These are phyloP conservation scores for Triops cancriformis DNA, from an alignment of 1,140 invertebrate genomes.

Conservation along the genomic window DNA sequence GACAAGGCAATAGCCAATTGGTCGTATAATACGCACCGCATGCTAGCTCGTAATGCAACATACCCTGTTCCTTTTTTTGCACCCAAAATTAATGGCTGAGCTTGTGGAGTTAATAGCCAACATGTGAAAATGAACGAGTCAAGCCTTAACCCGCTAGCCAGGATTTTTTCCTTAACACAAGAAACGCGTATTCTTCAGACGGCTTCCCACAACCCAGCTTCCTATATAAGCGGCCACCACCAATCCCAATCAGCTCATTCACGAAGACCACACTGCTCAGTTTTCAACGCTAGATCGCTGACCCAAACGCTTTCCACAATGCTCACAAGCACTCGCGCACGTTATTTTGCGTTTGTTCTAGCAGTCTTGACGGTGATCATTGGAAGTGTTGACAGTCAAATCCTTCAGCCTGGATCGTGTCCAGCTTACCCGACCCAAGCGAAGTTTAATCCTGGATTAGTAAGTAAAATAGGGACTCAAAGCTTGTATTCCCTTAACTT, in stretches of 20 bases:
- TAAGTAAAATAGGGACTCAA: background rate
- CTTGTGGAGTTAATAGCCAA: slow-evolving; percentile 1
- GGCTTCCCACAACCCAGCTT: background rate
- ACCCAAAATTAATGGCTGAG: background rate
- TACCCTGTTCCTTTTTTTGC: background rate
- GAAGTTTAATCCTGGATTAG: slow-evolving; percentile 13
- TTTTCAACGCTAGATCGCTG: background rate
- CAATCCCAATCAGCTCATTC: background rate
- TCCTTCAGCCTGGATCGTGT: slow-evolving; percentile 16
- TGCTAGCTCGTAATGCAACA: background rate
- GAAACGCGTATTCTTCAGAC: background rate
- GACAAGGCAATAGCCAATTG: background rate
- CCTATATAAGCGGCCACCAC: background rate
- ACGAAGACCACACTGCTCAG: background rate
- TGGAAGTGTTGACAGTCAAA: background rate
- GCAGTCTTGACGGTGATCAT: background rate
- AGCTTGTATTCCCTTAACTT: background rate
- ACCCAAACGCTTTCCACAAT: background rate
- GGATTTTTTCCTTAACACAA: background rate
- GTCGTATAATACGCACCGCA: background rate
- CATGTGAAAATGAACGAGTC: background rate
- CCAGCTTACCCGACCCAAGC: background rate
- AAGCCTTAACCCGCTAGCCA: background rate
- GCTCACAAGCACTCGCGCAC: background rate
- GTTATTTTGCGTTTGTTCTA: background rate